Percentiles rank a stretch among this genome's conserved stretches.
phyloP scores from a whole-genome alignment of 2,888 invertebrate genomes.

The Macrophya annulata region DNA sequence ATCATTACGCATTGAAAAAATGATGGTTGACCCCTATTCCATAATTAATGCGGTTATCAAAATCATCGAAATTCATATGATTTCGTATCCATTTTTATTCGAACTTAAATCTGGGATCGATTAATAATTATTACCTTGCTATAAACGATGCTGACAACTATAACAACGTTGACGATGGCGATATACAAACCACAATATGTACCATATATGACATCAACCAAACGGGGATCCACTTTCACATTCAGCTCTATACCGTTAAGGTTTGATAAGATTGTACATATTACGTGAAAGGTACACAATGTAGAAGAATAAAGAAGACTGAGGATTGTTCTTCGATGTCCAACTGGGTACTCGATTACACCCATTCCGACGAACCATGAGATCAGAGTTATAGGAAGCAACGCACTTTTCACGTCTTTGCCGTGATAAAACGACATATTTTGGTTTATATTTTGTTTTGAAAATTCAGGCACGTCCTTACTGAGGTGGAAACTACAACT shows the following conservation, averaged over 20 bases:
- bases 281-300: not conserved
- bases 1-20: not conserved
- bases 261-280: not conserved
- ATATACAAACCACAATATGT: not conserved
- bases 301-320: constrained; percentile 47
- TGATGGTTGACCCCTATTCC: not conserved
- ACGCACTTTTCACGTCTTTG: not conserved
- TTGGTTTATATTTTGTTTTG: not conserved
- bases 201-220: not conserved
- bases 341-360: constrained; percentile 63
- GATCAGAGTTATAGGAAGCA: not conserved
- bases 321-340: constrained; percentile 57
- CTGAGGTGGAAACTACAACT: not conserved
- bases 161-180: not conserved
- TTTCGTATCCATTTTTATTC: not conserved
- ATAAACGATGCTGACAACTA: not conserved
- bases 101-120: not conserved
- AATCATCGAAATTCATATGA: not conserved
- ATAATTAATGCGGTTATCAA: not conserved
- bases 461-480: too few relatives aligned
- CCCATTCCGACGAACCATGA: constrained; percentile 63
- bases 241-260: not conserved
- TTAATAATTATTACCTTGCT: constrained; percentile 1
- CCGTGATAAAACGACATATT: not conserved
- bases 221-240: not conserved